Conservation (phyloP, 2,888 invertebrate genomes). For the Agrochola lota region DNA sequence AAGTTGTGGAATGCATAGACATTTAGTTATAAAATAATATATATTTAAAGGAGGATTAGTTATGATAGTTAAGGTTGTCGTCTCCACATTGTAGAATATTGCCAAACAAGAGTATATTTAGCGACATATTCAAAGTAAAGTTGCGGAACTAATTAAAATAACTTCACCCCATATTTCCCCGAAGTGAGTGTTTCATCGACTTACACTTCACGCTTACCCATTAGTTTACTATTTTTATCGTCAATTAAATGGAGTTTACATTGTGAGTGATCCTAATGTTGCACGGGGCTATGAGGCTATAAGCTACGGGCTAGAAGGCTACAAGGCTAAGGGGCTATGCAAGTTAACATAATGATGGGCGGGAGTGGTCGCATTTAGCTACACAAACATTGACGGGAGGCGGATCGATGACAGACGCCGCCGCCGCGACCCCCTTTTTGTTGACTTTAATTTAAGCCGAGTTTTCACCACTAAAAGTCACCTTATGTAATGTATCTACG, state of each 20-base stretch:
- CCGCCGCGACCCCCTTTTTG: conserved; percentile 59
- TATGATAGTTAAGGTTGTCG: background rate
- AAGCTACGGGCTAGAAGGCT: background rate
- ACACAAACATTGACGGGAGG: conserved; percentile 61
- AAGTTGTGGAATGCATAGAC: too few species aligned
- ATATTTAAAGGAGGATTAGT: too few species aligned
- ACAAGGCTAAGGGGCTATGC: conserved; percentile 36
- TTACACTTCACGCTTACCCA: conserved; percentile 37
- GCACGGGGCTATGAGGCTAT: conserved; percentile 7
- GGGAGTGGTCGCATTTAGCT: conserved; percentile 64
- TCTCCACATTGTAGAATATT: background rate
- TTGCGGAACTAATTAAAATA: conserved; percentile 55
- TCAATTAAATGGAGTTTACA: conserved; percentile 40
- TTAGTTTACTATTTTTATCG: conserved; percentile 52
- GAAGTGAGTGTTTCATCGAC: conserved; percentile 49
- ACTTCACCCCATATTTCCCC: conserved; percentile 45
- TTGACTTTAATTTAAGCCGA: conserved; percentile 70
- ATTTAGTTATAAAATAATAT: too few species aligned
- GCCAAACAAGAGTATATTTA: conserved; percentile 7
- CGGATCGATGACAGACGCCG: conserved; percentile 66
- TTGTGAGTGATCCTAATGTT: conserved; percentile 29
- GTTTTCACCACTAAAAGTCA: conserved; percentile 60
- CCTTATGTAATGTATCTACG: conserved; percentile 55
- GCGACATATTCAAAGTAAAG: conserved; percentile 29
- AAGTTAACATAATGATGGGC: conserved; percentile 57